Evolutionary conservation across 1,140 invertebrate species (phyloP).

Genomic region (Cydia splendana): DNA sequence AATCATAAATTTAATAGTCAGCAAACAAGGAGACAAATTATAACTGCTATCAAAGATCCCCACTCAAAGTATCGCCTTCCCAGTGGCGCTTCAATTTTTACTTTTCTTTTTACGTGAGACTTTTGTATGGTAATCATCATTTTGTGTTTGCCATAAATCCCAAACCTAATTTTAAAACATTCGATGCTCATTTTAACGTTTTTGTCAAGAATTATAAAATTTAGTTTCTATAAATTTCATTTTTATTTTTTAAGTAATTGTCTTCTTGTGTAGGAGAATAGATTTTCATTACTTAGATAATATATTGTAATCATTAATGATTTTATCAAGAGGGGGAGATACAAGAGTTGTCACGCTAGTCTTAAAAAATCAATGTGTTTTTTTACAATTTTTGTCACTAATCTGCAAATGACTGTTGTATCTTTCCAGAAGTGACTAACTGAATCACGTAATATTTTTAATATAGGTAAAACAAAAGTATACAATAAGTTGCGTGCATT

Average conservation of each 20-base stretch:
- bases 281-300: conserved; percentile 32
- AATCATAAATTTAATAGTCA: too few relatives aligned
- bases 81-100: not conserved
- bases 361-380: conserved; percentile 1
- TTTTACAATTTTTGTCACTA: conserved; percentile 23
- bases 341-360: conserved; percentile 34
- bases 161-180: not conserved
- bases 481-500: conserved; percentile 26
- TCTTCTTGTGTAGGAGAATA: conserved; percentile 25
- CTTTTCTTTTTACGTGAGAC: not conserved
- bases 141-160: not conserved
- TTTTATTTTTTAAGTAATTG: conserved; percentile 26
- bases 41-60: conserved; percentile 46
- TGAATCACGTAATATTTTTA: conserved; percentile 32
- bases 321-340: conserved; percentile 32
- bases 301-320: conserved; percentile 29
- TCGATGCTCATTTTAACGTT: conserved; percentile 25
- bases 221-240: conserved; percentile 28
- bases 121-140: not conserved
- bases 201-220: conserved; percentile 22
- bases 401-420: conserved; percentile 31
- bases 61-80: conserved; percentile 46
- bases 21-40: not conserved
- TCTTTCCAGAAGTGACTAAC: conserved; percentile 31
- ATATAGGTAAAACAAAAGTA: conserved; percentile 25